Evolutionary conservation across 1,140 invertebrate species (phyloP).

Genomic region (Eumaeus atala): DNA sequence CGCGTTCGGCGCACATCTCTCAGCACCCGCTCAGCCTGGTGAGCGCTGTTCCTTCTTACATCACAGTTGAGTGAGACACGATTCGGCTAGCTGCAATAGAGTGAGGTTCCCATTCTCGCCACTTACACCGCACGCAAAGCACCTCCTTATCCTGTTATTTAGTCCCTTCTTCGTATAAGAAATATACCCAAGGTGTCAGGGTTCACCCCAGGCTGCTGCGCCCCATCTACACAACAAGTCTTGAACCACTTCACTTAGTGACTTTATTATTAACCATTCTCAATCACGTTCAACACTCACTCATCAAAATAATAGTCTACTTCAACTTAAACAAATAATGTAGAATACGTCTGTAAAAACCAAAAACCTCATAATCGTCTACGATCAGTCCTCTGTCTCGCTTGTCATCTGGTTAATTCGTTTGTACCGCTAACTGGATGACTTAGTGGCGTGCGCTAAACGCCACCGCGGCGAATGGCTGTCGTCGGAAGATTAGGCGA

Average conservation of each 20-base stretch:
- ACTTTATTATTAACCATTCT: too few species aligned
- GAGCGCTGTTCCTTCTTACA: slow-evolving; percentile 18
- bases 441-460: slow-evolving; percentile 43
- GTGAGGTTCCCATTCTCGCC: too few species aligned
- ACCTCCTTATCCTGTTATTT: slow-evolving; percentile 82
- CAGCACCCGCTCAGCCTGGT: slow-evolving; percentile 65
- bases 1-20: slow-evolving; percentile 53
- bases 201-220: too few species aligned
- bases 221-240: too few species aligned
- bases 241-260: too few species aligned
- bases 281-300: not conserved
- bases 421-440: slow-evolving; percentile 28
- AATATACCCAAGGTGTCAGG: too few species aligned
- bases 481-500: slow-evolving; percentile 46
- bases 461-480: slow-evolving; percentile 31
- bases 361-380: slow-evolving; percentile 42
- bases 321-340: not conserved
- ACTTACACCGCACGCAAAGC: slow-evolving; percentile 95
- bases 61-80: slow-evolving; percentile 84
- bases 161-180: too few species aligned
- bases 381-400: slow-evolving; percentile 52
- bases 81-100: slow-evolving; percentile 89
- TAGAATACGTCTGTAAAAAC: slow-evolving; percentile 10
- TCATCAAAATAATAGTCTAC: not conserved
- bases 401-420: slow-evolving; percentile 10